Evolutionary conservation across 2,113 vertebrate species (phyloP), one percentile per base, ranked within the genome.

Genomic region (Perca fluviatilis): DNA sequence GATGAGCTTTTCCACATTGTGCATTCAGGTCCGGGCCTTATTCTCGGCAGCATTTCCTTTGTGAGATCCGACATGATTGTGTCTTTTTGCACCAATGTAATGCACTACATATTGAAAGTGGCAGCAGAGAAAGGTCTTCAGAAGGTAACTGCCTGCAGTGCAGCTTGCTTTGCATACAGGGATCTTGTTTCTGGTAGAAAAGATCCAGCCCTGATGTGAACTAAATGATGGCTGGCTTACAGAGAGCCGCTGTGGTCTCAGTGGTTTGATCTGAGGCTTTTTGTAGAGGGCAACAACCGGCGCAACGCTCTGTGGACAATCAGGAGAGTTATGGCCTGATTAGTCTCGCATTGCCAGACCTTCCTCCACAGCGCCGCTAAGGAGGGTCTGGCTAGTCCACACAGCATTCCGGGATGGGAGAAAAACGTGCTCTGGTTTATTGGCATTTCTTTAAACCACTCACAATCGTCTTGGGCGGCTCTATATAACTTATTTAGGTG

Each of bases 131-230:
- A 60, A 33, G 71, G 74, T 46, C n/a, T 30, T 16, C n/a, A 2
- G 33, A 50, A 83, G 67, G 51, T 80, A 56, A 79, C 71, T 4
- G 58, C 33, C 54, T 40, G 33, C 33, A 25, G 33, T 25, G n/a
- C 77, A 83, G 25, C 66, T 81, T 65, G 69, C n/a, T 84, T 81
- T 60, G 53, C 80, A 79, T 72, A 40, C 30, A 49, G 49, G 30
- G 54, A 56, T 82, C 40, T 79, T 79, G 47, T 82, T 84, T 67
- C 72, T 85, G 64, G 27, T 30, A 47, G 36, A 75, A 76, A 64
- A 84, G 57, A 77, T 67, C 19, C 50, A 14, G 70, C 60, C 79
- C 65, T 82, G 71, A 79, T 65, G 67, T 68, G 53, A 87, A 64
- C 62, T 80, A 81, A 84, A 80, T 74, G 74, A 30, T 61, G 77